Evolutionary conservation across 2,888 invertebrate genomes (phyloP).

Genomic region (Congeria kusceri): DNA sequence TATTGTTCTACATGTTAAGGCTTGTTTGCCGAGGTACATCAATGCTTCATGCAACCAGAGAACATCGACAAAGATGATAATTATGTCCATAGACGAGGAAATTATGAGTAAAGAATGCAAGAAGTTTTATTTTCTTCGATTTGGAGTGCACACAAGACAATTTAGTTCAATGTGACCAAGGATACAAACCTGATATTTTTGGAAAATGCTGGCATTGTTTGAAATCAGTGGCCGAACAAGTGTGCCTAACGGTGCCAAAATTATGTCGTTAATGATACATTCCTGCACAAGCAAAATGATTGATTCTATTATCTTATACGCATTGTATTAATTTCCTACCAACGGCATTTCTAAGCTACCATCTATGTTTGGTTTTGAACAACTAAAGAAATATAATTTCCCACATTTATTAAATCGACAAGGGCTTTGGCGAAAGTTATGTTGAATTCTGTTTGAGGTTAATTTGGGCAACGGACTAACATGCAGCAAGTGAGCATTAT

Average conservation of each 20-base stretch:
- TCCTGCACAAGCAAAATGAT: constrained; percentile 10
- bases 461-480: constrained; percentile 46
- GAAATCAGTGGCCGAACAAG: no score
- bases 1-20: constrained; percentile 30
- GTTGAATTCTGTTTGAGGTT: constrained; percentile 53
- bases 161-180: constrained; percentile 38
- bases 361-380: constrained; percentile 29
- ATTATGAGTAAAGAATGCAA: constrained; percentile 21
- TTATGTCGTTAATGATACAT: constrained; percentile 11
- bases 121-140: constrained; percentile 43
- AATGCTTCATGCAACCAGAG: constrained; percentile 38
- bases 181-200: constrained; percentile 19
- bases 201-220: constrained; percentile 48
- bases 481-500: constrained; percentile 19
- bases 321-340: constrained; percentile 45
- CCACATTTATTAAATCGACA: constrained; percentile 43
- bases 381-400: constrained; percentile 51
- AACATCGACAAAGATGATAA: constrained; percentile 1
- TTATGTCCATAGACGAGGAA: constrained; percentile 16
- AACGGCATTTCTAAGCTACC: constrained; percentile 46
- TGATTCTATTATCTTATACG: no score
- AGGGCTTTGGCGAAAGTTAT: constrained; percentile 44
- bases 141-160: constrained; percentile 48
- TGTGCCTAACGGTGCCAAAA: constrained; percentile 46
- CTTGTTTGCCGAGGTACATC: constrained; percentile 25